Evolutionary conservation across 2,888 invertebrate species (phyloP).

Genomic region (Ariolimax columbianus): DNA sequence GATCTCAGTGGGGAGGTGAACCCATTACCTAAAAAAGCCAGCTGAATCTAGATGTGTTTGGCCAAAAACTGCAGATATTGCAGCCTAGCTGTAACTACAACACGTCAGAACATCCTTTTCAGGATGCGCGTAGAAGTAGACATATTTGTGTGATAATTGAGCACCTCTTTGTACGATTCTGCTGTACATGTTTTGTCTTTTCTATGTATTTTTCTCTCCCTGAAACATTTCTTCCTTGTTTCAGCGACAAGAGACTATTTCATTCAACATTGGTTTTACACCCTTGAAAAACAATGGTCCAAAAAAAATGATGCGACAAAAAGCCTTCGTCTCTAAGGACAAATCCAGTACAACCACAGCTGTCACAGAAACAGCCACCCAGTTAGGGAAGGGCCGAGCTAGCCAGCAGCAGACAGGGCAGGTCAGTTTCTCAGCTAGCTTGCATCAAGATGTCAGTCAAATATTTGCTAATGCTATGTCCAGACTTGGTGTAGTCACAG

Average conservation of each 20-base stretch:
- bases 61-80: too few relatives aligned
- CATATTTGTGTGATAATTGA: too few relatives aligned
- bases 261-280: slow-evolving; percentile 70
- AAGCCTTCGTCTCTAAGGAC: slow-evolving; percentile 62
- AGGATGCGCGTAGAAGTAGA: too few relatives aligned
- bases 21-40: too few relatives aligned
- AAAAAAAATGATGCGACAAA: slow-evolving; percentile 59
- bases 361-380: not conserved
- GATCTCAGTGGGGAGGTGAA: too few relatives aligned
- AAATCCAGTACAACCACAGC: not conserved
- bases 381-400: not conserved
- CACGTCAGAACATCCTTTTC: too few relatives aligned
- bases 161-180: too few relatives aligned
- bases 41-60: too few relatives aligned
- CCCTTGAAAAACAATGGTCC: slow-evolving; percentile 56
- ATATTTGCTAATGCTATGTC: not conserved
- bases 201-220: too few relatives aligned
- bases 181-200: too few relatives aligned
- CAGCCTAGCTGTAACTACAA: too few relatives aligned
- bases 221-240: slow-evolving; percentile 12
- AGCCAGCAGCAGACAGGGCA: not conserved
- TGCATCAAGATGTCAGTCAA: not conserved
- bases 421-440: not conserved
- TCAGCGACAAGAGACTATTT: slow-evolving; percentile 64
- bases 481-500: not conserved